Base-by-base conservation (phyloP, 1,140 invertebrate species). In the Magallana gigas region DNA sequence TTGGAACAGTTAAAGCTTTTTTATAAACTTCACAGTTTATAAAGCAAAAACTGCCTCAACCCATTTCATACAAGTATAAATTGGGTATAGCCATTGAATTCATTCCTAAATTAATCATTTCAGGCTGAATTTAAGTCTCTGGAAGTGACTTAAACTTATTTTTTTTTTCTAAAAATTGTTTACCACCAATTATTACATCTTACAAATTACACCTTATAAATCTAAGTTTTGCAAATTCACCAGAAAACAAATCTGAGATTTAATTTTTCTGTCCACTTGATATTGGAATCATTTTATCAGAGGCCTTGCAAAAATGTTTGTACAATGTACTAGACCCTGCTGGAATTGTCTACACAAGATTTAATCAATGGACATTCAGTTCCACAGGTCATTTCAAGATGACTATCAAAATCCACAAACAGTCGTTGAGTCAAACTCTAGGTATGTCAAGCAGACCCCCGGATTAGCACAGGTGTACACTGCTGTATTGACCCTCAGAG, bases 281-380 rank as follows among this genome's bases (percentile, higher is more conserved):
- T 29, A 76, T 76, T 12, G 12, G 68, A 29, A 76, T 8, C 23
- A 8, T 76, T 36, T 76, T 29, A 76, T 76, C 68, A 76, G 68
- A 11, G 68, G 68, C 23, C 68, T 76, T 76, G 68, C 68, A 76
- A 76, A 76, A 76, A 76, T 76, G 68, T 76, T 76, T 76, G 68
- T 76, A 76, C 68, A 76, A 76, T 76, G 68, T 76, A 76, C 68
- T 76, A 76, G 18, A 18, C 68, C 68, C 23, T 76, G 18, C 23
- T 76, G 68, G 68, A 68, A 68, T 68, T 68, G 64, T 36, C 68
- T 29, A 29, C 60, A 62, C 68, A 36, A 76, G 68, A 76, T 76
- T 36, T 76, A 76, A 76, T 76, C 68, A 76, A 76, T 76, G 68
- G 68, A 76, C 68, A 76, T 76, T 76, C 36, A 76, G 23, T 76